These are phyloP conservation scores for Lycaon pictus DNA, from an alignment of 2,113 vertebrate species.

Conservation along the genomic window DNA sequence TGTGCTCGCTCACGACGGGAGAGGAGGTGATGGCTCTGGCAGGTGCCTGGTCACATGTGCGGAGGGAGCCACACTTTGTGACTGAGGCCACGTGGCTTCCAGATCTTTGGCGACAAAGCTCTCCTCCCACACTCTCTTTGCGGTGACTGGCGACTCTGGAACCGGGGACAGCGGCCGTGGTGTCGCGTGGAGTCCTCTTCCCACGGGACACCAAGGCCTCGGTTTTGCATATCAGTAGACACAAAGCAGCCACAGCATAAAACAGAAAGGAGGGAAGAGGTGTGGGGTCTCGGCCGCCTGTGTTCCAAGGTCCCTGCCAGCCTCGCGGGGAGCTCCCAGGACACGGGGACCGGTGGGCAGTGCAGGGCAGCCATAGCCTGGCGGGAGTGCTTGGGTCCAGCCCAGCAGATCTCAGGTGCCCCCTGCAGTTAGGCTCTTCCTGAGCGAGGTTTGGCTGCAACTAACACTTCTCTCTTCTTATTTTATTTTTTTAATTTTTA, in stretches of 20 bases:
- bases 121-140: conserved; percentile 42
- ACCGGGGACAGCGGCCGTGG: conserved; percentile 80
- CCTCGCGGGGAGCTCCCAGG: conserved; percentile 67
- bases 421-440: conserved; percentile 80
- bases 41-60: conserved; percentile 94
- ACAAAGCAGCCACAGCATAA: conserved; percentile 32
- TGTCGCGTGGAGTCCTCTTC: conserved; percentile 82
- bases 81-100: conserved; percentile 60
- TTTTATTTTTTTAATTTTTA: conserved; percentile 71
- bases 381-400: conserved; percentile 82
- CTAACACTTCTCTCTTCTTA: conserved; percentile 81
- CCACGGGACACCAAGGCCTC: neutral
- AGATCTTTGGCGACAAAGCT: conserved; percentile 74
- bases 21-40: neutral
- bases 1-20: conserved; percentile 80
- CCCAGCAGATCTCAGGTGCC: conserved; percentile 77
- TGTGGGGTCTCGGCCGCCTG: conserved; percentile 62
- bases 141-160: conserved; percentile 62
- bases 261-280: conserved; percentile 37
- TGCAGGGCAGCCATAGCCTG: neutral
- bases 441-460: conserved; percentile 88
- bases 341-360: no score
- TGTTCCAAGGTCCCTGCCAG: conserved; percentile 84
- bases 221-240: conserved; percentile 35
- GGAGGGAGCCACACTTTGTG: conserved; percentile 68